A percentile compares a stretch with the other conserved stretches of the same genome.
Evolutionary conservation across 2,797 vertebrate species (phyloP).

Genomic region (Discoglossus pictus): DNA sequence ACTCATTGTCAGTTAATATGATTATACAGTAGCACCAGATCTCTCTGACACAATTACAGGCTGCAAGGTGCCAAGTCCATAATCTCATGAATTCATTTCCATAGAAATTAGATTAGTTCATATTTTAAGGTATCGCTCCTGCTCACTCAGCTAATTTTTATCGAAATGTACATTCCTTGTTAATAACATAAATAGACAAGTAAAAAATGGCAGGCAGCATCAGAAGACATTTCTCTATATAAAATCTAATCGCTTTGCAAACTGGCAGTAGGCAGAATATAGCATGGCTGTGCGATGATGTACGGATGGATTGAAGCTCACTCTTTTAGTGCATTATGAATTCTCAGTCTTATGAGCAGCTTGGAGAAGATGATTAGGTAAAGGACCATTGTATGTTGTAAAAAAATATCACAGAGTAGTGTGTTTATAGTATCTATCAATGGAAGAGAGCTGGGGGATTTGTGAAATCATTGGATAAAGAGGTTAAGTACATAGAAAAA

Average conservation of each 20-base stretch:
- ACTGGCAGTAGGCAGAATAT: not conserved
- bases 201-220: not conserved
- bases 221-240: not conserved
- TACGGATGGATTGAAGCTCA: too few relatives aligned
- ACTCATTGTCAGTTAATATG: constrained; percentile 9
- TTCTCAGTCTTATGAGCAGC: too few relatives aligned
- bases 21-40: not conserved
- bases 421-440: too few relatives aligned
- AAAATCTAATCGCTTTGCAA: not conserved
- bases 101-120: constrained; percentile 10
- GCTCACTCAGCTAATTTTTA: constrained; percentile 11
- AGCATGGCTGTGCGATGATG: not conserved
- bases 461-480: too few relatives aligned
- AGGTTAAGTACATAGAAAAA: too few relatives aligned
- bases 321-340: too few relatives aligned
- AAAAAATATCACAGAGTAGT: too few relatives aligned
- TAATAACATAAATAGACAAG: not conserved
- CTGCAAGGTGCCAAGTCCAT: not conserved
- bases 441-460: too few relatives aligned
- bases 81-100: constrained; percentile 7
- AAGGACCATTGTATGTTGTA: too few relatives aligned
- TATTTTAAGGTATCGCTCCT: constrained; percentile 1
- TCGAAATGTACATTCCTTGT: constrained; percentile 5
- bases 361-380: too few relatives aligned
- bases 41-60: constrained; percentile 6